These are phyloP conservation scores for Metalampra italica DNA, from an alignment of 2,888 invertebrate genomes.

Conservation along the genomic window DNA sequence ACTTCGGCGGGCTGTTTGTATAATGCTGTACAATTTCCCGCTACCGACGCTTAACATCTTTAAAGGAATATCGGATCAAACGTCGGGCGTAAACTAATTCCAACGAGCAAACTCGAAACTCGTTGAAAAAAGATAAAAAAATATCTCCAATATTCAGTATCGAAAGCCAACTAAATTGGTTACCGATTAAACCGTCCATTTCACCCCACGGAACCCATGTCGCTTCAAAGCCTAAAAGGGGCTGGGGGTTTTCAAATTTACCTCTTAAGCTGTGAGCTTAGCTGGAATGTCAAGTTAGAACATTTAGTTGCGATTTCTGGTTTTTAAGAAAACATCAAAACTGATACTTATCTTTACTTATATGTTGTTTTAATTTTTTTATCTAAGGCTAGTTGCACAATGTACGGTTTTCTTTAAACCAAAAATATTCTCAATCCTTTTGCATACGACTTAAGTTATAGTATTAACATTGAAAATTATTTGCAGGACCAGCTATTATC, in stretches of 20 bases:
- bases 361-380: too few species aligned
- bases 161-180: slow-evolving; percentile 61
- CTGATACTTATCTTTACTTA: too few species aligned
- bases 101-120: slow-evolving; percentile 67
- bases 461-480: slow-evolving; percentile 8
- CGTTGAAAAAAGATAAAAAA: slow-evolving; percentile 54
- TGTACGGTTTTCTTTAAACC: too few species aligned
- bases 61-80: slow-evolving; percentile 75
- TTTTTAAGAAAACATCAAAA: too few species aligned
- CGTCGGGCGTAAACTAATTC: slow-evolving; percentile 69
- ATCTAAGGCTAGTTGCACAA: too few species aligned
- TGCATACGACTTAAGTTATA: neutral
- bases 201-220: slow-evolving; percentile 36
- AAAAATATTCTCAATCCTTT: neutral
- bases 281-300: too few species aligned
- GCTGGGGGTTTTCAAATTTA: slow-evolving; percentile 16
- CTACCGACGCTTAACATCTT: slow-evolving; percentile 58
- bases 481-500: slow-evolving; percentile 50
- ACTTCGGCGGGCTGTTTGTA: slow-evolving; percentile 28
- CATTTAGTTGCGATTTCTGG: too few species aligned
- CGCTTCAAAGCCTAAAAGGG: slow-evolving; percentile 19
- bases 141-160: slow-evolving; percentile 50
- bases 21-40: slow-evolving; percentile 46
- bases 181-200: slow-evolving; percentile 66
- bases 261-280: too few species aligned